Evolutionary conservation across 2,888 invertebrate species (phyloP).

Genomic region (Phasia obesa): DNA sequence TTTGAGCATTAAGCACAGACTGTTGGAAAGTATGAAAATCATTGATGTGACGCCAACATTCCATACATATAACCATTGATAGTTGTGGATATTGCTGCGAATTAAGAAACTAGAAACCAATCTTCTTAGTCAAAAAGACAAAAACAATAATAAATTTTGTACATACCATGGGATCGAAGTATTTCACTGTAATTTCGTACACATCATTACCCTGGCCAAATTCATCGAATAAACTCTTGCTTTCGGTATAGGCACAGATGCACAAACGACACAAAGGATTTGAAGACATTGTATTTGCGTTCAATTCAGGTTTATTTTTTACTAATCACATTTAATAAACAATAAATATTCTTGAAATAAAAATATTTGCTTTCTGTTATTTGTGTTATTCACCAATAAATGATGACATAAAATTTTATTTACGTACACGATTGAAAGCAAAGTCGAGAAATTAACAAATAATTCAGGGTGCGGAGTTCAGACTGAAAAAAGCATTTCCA

Average conservation of each 20-base stretch:
- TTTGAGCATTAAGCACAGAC: constrained; percentile 51
- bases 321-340: constrained; percentile 14
- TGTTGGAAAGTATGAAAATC: constrained; percentile 66
- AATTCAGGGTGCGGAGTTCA: background rate
- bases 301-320: background rate
- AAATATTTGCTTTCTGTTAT: constrained; percentile 18
- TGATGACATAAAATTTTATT: constrained; percentile 47
- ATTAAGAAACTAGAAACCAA: constrained; percentile 46
- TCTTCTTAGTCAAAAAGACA: background rate
- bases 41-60: constrained; percentile 65
- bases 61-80: constrained; percentile 55
- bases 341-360: constrained; percentile 4
- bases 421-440: constrained; percentile 38
- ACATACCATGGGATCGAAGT: constrained; percentile 65
- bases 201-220: constrained; percentile 58
- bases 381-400: constrained; percentile 17
- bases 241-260: constrained; percentile 33
- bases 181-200: constrained; percentile 64
- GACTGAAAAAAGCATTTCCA: too few species aligned
- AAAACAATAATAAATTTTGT: background rate
- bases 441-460: background rate
- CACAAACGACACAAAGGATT: constrained; percentile 55
- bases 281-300: constrained; percentile 36
- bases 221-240: constrained; percentile 59
- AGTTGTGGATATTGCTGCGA: constrained; percentile 56